phyloP scores from a whole-genome alignment of 2,797 vertebrate species.

The Urosaurus nigricauda region DNA sequence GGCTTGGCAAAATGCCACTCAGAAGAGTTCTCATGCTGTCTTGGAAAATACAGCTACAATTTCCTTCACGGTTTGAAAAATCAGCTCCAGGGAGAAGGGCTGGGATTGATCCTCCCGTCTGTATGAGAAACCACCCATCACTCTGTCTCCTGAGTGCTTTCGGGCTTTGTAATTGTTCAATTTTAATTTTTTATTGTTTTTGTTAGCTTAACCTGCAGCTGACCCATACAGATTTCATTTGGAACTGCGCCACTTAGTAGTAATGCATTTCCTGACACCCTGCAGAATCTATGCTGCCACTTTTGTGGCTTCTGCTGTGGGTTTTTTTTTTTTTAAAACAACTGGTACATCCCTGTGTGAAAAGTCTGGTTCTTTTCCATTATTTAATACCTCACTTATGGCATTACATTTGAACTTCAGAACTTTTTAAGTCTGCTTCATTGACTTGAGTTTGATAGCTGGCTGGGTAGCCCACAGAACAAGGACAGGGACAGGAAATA shows the following conservation, averaged over 20 bases:
- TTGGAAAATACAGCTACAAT: conserved; percentile 31
- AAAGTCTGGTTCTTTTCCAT: conserved; percentile 70
- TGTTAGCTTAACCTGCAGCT: conserved; percentile 89
- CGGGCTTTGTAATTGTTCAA: conserved; percentile 78
- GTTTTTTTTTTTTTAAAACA: conserved; percentile 25
- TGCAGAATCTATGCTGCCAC: conserved; percentile 58
- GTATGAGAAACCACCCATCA: conserved; percentile 60
- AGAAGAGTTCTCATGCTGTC: neutral
- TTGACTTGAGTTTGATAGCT: conserved; percentile 65
- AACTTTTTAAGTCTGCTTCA: conserved; percentile 66
- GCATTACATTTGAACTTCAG: conserved; percentile 66
- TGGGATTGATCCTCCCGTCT: conserved; percentile 52
- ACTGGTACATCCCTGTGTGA: conserved; percentile 39
- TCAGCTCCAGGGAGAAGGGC: neutral
- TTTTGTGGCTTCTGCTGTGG: conserved; percentile 30
- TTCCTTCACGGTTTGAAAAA: conserved; percentile 26
- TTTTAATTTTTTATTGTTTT: conserved; percentile 92
- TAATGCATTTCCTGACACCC: conserved; percentile 78
- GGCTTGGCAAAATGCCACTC: conserved; percentile 42
- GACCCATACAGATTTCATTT: conserved; percentile 83
- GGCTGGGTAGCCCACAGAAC: conserved; percentile 54
- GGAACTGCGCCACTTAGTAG: conserved; percentile 68
- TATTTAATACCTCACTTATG: conserved; percentile 74
- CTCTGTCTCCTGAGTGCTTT: conserved; percentile 56
- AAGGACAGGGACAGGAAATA: neutral